These are phyloP conservation scores for Ochlodes sylvanus DNA, from an alignment of 2,888 invertebrate species.

Conservation along the genomic window DNA sequence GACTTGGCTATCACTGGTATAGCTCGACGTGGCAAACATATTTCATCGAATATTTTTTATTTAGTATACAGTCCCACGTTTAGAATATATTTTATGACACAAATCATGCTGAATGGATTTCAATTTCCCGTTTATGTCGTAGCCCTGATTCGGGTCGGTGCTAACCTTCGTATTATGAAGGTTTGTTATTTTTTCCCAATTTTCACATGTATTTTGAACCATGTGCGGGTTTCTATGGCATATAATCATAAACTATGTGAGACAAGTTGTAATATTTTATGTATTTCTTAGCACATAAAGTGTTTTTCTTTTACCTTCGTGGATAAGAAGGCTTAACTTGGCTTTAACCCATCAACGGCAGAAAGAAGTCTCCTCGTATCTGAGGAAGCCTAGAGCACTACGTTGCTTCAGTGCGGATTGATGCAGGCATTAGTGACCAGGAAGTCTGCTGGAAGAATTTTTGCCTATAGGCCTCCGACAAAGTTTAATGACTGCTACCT, in stretches of 20 bases:
- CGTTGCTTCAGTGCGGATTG: too few relatives aligned
- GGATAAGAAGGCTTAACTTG: too few relatives aligned
- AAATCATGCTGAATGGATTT: conserved; percentile 71
- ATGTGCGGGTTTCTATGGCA: conserved; percentile 12
- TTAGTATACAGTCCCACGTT: conserved; percentile 54
- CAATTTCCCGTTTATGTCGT: conserved; percentile 62
- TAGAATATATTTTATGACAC: conserved; percentile 68
- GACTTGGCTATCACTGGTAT: too few relatives aligned
- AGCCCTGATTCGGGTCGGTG: conserved; percentile 34
- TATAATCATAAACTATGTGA: neutral
- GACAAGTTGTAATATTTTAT: neutral
- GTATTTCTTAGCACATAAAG: too few relatives aligned
- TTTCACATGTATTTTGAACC: conserved; percentile 20
- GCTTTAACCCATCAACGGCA: too few relatives aligned
- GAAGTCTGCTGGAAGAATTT: too few relatives aligned
- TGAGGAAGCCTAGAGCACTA: too few relatives aligned
- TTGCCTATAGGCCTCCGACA: too few relatives aligned
- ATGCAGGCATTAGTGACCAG: too few relatives aligned
- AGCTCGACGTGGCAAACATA: neutral
- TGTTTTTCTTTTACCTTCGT: too few relatives aligned
- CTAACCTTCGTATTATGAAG: conserved; percentile 25
- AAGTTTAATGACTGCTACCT: too few relatives aligned
- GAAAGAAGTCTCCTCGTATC: too few relatives aligned
- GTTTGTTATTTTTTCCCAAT: conserved; percentile 33
- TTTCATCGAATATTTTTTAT: conserved; percentile 50